phyloP scores from a whole-genome alignment of 2,113 vertebrate species.

The Colistium nudipinnis region DNA sequence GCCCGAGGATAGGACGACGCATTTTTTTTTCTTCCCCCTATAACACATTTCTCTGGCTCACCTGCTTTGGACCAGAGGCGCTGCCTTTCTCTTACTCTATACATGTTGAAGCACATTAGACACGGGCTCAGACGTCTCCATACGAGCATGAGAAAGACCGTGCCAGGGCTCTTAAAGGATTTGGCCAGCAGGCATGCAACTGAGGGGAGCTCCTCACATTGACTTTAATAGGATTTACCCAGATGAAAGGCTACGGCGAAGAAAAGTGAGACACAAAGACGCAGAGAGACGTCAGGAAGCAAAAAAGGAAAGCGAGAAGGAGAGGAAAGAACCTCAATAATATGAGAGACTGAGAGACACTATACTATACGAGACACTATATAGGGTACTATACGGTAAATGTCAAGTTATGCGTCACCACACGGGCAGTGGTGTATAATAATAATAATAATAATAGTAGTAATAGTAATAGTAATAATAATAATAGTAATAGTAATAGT shows the following conservation, averaged over 20 bases:
- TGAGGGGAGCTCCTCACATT: constrained; percentile 55
- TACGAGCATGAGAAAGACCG: constrained; percentile 44
- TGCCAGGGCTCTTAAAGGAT: constrained; percentile 51
- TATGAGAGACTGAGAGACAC: constrained; percentile 21
- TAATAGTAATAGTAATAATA: constrained; percentile 5
- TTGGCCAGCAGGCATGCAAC: constrained; percentile 59
- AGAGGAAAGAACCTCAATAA: not conserved
- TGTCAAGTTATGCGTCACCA: constrained; percentile 7
- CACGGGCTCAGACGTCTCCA: constrained; percentile 52
- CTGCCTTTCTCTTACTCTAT: constrained; percentile 29
- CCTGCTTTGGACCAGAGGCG: constrained; percentile 36
- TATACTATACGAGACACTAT: too few species aligned
- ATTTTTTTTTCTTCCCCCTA: too few species aligned
- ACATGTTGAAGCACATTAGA: constrained; percentile 55
- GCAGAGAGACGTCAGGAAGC: constrained; percentile 4
- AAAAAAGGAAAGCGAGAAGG: not conserved
- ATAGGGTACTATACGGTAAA: not conserved
- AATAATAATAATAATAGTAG: constrained; percentile 2
- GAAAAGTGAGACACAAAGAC: constrained; percentile 39
- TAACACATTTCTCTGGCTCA: constrained; percentile 30
- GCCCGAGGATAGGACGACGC: constrained; percentile 1
- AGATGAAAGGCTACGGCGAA: constrained; percentile 66
- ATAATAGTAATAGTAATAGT: constrained; percentile 11
- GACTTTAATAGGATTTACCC: constrained; percentile 70
- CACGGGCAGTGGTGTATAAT: constrained; percentile 1